phyloP scores from a whole-genome alignment of 2,797 vertebrate species.

The Sciurus vulgaris region DNA sequence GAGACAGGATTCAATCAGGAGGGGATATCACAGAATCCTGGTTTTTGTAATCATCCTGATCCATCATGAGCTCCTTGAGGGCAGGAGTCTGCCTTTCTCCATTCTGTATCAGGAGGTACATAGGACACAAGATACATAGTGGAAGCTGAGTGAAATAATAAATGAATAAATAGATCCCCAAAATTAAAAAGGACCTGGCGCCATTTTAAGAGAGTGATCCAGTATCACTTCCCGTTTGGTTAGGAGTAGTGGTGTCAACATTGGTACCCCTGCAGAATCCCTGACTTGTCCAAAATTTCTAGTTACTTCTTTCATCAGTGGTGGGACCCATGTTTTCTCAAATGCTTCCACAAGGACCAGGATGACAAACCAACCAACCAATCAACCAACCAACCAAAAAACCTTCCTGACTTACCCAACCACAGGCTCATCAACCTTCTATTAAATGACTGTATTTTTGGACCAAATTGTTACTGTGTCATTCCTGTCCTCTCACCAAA shows the following conservation, averaged over 20 bases:
- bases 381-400: background rate
- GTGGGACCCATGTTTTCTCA: slow-evolving; percentile 21
- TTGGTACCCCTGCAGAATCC: background rate
- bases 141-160: background rate
- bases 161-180: background rate
- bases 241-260: background rate
- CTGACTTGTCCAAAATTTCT: background rate
- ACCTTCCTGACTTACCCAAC: background rate
- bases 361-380: background rate
- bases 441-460: background rate
- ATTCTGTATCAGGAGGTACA: background rate
- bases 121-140: background rate
- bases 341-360: background rate
- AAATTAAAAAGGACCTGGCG: background rate
- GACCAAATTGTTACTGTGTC: background rate
- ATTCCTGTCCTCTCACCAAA: background rate
- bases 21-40: background rate
- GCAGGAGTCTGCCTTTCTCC: background rate
- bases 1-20: background rate
- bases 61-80: background rate
- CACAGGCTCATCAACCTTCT: background rate
- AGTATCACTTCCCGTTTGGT: background rate
- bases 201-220: background rate
- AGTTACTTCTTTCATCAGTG: background rate
- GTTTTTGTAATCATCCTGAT: background rate